Percentiles rank a stretch among this genome's conserved stretches.
Evolutionary conservation across 2,888 invertebrate species (phyloP).

Genomic region (Sarcophaga carnaria): DNA sequence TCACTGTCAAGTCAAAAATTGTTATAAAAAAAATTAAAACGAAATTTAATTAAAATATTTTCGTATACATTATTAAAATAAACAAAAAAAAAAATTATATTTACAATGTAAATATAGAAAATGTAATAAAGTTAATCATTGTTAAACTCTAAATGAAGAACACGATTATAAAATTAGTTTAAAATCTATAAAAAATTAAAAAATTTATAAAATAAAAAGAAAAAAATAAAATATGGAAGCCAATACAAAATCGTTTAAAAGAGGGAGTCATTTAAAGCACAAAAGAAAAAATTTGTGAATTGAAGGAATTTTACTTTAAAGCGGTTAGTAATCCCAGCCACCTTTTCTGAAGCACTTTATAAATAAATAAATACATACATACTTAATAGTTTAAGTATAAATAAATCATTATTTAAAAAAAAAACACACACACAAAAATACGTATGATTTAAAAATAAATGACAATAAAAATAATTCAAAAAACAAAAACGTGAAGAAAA

Average conservation of each 20-base stretch:
- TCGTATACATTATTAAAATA: too few species aligned
- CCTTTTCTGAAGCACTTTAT: too few species aligned
- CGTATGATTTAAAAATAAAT: constrained; percentile 64
- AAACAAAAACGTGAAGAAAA: constrained; percentile 23
- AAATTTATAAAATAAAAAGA: neutral
- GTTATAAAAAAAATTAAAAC: neutral
- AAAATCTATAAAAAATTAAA: constrained; percentile 21
- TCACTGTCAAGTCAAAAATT: neutral
- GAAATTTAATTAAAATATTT: constrained; percentile 13
- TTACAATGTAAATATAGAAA: constrained; percentile 71
- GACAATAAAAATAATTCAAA: constrained; percentile 63
- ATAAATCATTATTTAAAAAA: constrained; percentile 49
- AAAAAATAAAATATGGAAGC: neutral
- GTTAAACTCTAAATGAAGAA: too few species aligned
- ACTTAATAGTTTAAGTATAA: constrained; percentile 81
- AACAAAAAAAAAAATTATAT: constrained; percentile 40
- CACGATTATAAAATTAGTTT: neutral
- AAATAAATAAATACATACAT: constrained; percentile 71
- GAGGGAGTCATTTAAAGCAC: too few species aligned
- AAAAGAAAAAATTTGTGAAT: too few species aligned
- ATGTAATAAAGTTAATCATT: too few species aligned
- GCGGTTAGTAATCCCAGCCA: too few species aligned
- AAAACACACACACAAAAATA: too few species aligned
- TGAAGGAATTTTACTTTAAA: too few species aligned
- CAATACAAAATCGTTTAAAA: too few species aligned